A percentile compares a stretch with the other conserved stretches of the same genome.
Conservation (phyloP, 2,113 vertebrate genomes). For the Heterochromis multidens region DNA sequence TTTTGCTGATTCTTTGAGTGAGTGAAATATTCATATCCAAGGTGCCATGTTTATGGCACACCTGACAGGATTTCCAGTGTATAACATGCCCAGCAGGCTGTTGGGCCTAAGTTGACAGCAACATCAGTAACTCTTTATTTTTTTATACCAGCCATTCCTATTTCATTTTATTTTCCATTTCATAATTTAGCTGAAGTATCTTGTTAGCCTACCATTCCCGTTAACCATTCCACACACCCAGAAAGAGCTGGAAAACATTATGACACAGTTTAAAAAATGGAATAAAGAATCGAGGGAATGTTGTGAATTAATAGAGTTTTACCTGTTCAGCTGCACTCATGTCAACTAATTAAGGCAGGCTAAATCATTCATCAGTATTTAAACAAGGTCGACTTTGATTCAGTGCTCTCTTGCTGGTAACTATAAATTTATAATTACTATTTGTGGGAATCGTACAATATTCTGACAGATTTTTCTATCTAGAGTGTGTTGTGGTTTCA, state of each 20-base stretch:
- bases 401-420: not conserved
- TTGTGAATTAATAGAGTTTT: not conserved
- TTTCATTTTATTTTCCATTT: not conserved
- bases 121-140: not conserved
- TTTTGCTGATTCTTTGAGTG: not conserved
- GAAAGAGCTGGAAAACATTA: not conserved
- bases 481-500: not conserved
- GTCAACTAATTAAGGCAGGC: not conserved
- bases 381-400: not conserved
- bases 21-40: not conserved
- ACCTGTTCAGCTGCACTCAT: not conserved
- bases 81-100: not conserved
- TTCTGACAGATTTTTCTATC: no score
- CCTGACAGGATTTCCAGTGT: no score
- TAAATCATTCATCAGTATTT: not conserved
- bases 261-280: not conserved
- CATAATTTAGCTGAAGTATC: not conserved
- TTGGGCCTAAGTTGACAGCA: not conserved
- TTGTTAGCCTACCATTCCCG: not conserved
- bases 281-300: not conserved
- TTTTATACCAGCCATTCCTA: not conserved
- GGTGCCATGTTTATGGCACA: no score
- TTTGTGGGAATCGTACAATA: no score
- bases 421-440: no score
- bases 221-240: not conserved